These are phyloP conservation scores for Macrochelys suwanniensis DNA, from an alignment of 2,797 vertebrate genomes.

Conservation along the genomic window DNA sequence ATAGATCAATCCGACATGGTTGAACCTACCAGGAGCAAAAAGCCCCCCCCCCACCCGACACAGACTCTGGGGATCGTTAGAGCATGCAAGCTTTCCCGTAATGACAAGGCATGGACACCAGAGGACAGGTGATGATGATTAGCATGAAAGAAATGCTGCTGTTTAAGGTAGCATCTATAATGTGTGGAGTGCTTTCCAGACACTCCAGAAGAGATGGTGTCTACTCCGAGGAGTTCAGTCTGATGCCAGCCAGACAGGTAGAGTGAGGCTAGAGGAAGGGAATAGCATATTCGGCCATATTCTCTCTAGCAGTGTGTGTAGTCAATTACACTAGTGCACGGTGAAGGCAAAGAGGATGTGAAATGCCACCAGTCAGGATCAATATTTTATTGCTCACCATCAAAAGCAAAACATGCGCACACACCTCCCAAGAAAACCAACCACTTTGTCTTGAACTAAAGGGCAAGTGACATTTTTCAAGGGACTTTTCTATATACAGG, in stretches of 20 bases:
- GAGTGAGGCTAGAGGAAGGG: background rate
- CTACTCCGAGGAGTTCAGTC: background rate
- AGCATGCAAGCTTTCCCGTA: too few relatives aligned
- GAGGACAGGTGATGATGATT: background rate
- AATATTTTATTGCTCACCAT: background rate
- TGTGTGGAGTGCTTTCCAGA: background rate
- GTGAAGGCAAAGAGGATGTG: background rate
- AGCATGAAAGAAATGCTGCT: background rate
- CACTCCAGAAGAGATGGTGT: background rate
- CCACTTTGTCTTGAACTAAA: background rate
- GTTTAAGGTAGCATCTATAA: constrained; percentile 9
- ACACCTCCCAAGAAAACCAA: background rate
- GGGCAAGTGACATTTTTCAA: background rate
- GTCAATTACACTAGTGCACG: background rate
- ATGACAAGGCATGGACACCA: too few relatives aligned
- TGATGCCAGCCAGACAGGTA: background rate
- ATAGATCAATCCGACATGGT: too few relatives aligned
- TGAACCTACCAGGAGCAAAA: too few relatives aligned
- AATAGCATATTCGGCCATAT: background rate
- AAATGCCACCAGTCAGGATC: background rate
- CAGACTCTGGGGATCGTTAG: too few relatives aligned
- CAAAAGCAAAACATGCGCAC: background rate
- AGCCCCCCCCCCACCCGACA: too few relatives aligned
- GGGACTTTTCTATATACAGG: background rate
- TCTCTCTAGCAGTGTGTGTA: background rate